These are phyloP conservation scores for Alfaro cultratus DNA, from an alignment of 2,797 vertebrate genomes.

Conservation along the genomic window DNA sequence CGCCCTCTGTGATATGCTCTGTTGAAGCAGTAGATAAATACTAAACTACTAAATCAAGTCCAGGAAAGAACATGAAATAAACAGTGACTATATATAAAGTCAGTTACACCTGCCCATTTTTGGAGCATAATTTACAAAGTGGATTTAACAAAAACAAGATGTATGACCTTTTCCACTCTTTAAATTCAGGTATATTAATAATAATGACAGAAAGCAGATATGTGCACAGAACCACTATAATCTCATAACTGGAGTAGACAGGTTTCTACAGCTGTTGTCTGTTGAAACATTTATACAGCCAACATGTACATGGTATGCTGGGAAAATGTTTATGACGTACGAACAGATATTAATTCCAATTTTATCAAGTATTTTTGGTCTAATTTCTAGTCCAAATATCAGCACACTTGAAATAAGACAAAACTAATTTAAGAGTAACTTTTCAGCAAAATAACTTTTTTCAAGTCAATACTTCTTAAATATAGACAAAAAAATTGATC, in stretches of 20 bases:
- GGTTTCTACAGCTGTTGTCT: background rate
- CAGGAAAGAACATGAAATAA: background rate
- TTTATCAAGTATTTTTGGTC: no score
- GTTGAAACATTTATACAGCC: background rate
- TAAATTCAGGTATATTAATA: background rate
- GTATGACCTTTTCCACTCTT: background rate
- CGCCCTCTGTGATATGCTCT: slow-evolving; percentile 36
- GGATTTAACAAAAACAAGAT: background rate
- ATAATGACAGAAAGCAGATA: background rate
- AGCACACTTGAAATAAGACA: no score
- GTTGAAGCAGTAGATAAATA: slow-evolving; percentile 20
- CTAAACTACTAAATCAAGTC: slow-evolving; percentile 24
- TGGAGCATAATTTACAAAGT: background rate
- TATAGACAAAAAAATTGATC: no score
- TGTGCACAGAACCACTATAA: background rate
- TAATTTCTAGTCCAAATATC: no score
- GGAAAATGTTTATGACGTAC: background rate
- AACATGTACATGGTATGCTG: background rate
- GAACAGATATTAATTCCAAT: background rate
- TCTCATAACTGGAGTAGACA: no score
- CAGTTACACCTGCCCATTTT: background rate
- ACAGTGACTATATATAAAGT: background rate
- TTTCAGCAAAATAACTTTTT: no score
- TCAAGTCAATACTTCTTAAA: no score
- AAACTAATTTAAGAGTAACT: no score